Evolutionary conservation across 2,888 invertebrate genomes (phyloP), one percentile per base, ranked within the genome.

Genomic region (Cheilosia vulpina): DNA sequence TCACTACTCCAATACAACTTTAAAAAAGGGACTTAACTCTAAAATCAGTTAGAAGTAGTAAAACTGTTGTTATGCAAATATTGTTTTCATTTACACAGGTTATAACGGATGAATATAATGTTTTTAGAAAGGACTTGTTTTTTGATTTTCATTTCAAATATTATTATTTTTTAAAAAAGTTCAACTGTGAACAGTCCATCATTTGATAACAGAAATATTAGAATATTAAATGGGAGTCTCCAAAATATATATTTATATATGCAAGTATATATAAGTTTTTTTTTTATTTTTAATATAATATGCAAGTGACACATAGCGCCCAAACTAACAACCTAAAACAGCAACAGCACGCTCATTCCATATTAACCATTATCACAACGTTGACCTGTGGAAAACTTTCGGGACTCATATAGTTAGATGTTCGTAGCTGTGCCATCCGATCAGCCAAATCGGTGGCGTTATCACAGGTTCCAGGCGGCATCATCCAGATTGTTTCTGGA

Each of bases 401-500:
- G 69, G 90, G 90, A 78, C 89, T 90, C 63, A 89, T 88, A 77
- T 90, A 89, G 78, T 81, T 87, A 55, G 90, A 89, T 75, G 91
- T 91, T 69, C 91, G 90, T 72, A 92, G 88, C 89, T 92, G 92
- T 87, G 91, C 90, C 92, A 92, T 92, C 72, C 91, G 91, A 84
- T 92, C 90, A 79, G 91, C 90, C 76, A 92, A 88, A 87, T 92
- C 92, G 79, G 90, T 89, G 76, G 90, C 89, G 55, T 90, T 90
- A 81, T 90, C 90, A 87, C 90, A 89, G 24, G 89, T 89, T 53
- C 91, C 91, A 13, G 90, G 91, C 87, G 91, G 91, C 83, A 91
- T 89, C 91, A 91, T 90, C 92, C 91, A 92, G 72, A 92, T 91
- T 91, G 93, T 91, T 92, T 93, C 94, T 94, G 92, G 73, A 93